Conservation (phyloP, 2,113 vertebrate species). For the Coptodon rendalli region DNA sequence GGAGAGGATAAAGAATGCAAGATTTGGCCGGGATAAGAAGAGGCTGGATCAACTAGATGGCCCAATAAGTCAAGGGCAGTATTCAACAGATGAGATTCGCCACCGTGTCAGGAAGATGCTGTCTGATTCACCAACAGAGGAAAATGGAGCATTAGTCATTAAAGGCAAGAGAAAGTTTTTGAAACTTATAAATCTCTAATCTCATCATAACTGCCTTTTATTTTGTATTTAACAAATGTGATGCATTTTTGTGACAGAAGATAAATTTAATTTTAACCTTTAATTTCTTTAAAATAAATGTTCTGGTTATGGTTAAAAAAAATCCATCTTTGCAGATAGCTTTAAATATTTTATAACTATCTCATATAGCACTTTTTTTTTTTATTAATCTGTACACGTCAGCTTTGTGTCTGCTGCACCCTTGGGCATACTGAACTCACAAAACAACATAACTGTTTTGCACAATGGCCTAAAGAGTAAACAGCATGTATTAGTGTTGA, state of each 20-base stretch:
- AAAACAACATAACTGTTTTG: background rate
- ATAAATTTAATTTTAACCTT: background rate
- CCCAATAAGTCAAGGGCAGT: slow-evolving; percentile 39
- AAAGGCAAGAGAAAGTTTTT: slow-evolving; percentile 35
- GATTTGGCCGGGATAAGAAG: slow-evolving; percentile 75
- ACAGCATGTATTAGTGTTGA: background rate
- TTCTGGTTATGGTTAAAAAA: background rate
- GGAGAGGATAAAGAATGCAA: slow-evolving; percentile 73
- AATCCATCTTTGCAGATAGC: background rate
- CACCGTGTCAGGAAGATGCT: slow-evolving; percentile 63
- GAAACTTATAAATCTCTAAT: background rate
- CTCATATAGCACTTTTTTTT: background rate
- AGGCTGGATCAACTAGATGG: slow-evolving; percentile 68
- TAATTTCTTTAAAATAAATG: background rate
- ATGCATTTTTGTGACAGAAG: background rate
- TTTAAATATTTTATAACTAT: background rate
- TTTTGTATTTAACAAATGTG: background rate
- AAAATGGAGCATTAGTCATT: background rate
- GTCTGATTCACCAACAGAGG: slow-evolving; percentile 44
- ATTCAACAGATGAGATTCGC: slow-evolving; percentile 64
- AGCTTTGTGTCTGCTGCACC: background rate
- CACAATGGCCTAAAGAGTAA: background rate
- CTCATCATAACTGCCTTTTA: background rate
- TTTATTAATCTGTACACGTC: background rate
- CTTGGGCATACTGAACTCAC: background rate